Evolutionary conservation across 1,140 invertebrate genomes (phyloP).

Genomic region (Anoplophora glabripennis): DNA sequence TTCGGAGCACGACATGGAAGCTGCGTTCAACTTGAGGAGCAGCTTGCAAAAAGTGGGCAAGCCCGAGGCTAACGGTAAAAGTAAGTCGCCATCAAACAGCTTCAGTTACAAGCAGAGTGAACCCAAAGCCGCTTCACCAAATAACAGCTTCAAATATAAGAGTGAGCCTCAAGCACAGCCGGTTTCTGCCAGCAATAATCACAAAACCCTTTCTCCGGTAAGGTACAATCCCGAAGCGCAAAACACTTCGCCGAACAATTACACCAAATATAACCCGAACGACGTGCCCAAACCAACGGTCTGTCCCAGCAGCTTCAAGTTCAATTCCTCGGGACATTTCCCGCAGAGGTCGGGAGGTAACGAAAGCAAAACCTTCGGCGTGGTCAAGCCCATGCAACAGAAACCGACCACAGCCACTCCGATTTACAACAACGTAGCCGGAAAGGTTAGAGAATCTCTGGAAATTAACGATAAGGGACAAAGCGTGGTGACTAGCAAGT

Average conservation of each 20-base stretch:
- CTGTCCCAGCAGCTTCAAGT: conserved; percentile 20
- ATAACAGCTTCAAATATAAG: conserved; percentile 29
- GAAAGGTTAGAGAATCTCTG: conserved; percentile 36
- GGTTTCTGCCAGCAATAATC: too few species aligned
- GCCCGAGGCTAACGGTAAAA: conserved; percentile 6
- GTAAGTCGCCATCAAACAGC: too few species aligned
- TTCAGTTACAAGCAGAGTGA: conserved; percentile 27
- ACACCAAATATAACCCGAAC: conserved; percentile 17
- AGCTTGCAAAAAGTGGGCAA: conserved; percentile 49
- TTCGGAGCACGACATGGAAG: conserved; percentile 49
- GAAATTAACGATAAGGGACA: conserved; percentile 46
- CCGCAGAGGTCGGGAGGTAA: conserved; percentile 6
- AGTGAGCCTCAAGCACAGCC: conserved; percentile 6
- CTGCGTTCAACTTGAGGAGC: conserved; percentile 52
- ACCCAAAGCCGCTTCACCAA: conserved; percentile 17
- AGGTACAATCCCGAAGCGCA: too few species aligned
- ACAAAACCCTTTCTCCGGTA: neutral
- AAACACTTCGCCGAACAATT: too few species aligned
- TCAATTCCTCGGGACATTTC: conserved; percentile 17
- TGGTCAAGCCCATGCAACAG: conserved; percentile 30
- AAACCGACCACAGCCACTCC: conserved; percentile 10
- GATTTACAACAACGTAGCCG: conserved; percentile 21
- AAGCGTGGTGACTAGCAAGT: conserved; percentile 49
- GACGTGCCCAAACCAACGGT: conserved; percentile 24
- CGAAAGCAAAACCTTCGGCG: conserved; percentile 23